Evolutionary conservation across 1,140 invertebrate species (phyloP), one percentile per base, ranked within the genome.

Genomic region (Venturia canescens): DNA sequence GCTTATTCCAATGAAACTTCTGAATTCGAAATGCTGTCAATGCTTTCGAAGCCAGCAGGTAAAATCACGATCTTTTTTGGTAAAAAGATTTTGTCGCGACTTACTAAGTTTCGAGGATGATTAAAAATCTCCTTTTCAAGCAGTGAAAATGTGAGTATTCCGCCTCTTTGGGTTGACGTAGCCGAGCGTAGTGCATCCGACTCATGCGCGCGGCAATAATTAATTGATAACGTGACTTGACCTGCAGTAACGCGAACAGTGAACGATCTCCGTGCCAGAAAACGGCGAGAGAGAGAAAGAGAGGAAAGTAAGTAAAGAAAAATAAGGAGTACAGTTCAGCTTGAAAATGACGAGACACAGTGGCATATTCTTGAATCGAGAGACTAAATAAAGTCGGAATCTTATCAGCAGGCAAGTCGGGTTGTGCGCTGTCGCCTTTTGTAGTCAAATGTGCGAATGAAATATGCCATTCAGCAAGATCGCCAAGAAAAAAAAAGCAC

Each of bases 211-310:
- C 50, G n/a, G 1, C 50, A 63, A 63, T 63, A 27, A 69, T 34
- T 29, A 29, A 71, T 53, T 53, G 71, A 74, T 74, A 74, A 23
- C 44, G 48, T 44, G 21, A 53, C 71, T 74, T 74, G 71, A 74
- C 71, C 71, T 74, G 71, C 71, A 74, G 48, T 74, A 53, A 74
- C 44, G 23, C 71, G 38, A 53, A 18, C 34, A 29, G 71, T 74
- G 71, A 53, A 74, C 26, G 71, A 27, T 44, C 48, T 26, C 71
- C 13, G 15, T 53, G 71, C 21, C 44, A 21, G 71, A 53, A 18
- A 27, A 44, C 13, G 15, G 71, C 2, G 44, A 34, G 69, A 71
- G 31, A 71, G 34, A 69, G 63, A 66, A 26, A 26, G 15, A 66
- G 63, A 69, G 29, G 31, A 69, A 34, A 26, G 23, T 57, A 34